Conservation (phyloP, 2,888 invertebrate species). For the Tetanocera ferruginea region DNA sequence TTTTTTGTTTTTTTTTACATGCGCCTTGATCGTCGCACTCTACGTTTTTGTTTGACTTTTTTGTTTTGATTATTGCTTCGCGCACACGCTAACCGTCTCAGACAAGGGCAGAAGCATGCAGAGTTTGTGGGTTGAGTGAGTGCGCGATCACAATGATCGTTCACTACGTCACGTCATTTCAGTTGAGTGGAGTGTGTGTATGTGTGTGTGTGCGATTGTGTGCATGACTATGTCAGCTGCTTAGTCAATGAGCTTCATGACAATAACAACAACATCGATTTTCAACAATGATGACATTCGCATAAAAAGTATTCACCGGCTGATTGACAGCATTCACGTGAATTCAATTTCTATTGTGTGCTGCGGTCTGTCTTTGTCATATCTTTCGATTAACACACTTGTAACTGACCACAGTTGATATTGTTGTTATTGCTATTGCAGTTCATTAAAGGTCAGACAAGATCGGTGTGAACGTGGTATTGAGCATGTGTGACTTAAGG, state of each 20-base stretch:
- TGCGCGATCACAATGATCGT: background rate
- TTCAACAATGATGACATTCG: conserved; percentile 19
- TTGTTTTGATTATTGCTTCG: conserved; percentile 62
- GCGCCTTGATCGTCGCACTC: background rate
- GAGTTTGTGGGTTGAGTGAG: background rate
- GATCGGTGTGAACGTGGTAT: conserved; percentile 10
- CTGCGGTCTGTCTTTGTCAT: background rate
- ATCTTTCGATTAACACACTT: background rate
- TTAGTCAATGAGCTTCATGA: background rate
- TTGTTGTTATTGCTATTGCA: background rate
- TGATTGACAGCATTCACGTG: conserved; percentile 44
- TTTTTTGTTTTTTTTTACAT: background rate
- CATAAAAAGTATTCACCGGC: background rate
- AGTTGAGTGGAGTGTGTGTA: background rate
- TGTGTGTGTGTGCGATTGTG: background rate
- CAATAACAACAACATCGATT: conserved; percentile 17
- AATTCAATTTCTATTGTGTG: conserved; percentile 14
- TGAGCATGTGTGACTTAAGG: background rate
- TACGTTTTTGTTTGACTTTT: conserved; percentile 43
- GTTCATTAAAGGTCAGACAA: conserved; percentile 23
- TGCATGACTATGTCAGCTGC: background rate
- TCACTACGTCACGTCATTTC: background rate
- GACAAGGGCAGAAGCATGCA: background rate
- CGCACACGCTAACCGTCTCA: conserved; percentile 41
- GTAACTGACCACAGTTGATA: conserved; percentile 31